Evolutionary conservation across 2,797 vertebrate species (phyloP), one percentile per base, ranked within the genome.

Genomic region (Synanceia verrucosa): DNA sequence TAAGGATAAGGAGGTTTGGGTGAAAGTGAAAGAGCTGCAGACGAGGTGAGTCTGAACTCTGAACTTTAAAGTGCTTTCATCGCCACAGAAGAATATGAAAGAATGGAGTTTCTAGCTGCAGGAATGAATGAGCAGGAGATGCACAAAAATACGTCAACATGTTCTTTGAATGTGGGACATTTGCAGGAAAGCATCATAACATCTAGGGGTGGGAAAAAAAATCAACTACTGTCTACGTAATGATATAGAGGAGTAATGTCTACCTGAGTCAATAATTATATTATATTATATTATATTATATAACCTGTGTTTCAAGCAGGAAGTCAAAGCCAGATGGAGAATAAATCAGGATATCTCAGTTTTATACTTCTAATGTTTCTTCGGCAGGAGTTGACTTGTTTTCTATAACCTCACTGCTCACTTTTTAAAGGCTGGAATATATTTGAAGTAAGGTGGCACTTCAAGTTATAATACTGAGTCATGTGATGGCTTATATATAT

Each of bases 401-500:
- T 52, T 9, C 41, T 64, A 2, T 31, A 14, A 43, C 13, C 23
- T 37, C 21, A 7, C n/a, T 29, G 36, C 24, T 37, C 0, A 33
- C 57, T 44, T 52, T 41, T 43, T 9, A 69, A 58, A 39, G 26
- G 65, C 24, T 56, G 39, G 9, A 57, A 60, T 65, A 24, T 46
- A 60, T 78, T 63, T 33, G 2, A 4, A 52, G 26, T 64, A 62
- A 64, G 33, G 36, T 37, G 58, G 34, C 11, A 52, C 23, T 52
- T 18, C 3, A 68, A 61, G 43, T 12, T 58, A 52, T 70, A 56
- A 34, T 51, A n/a, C 56, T 50, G 6, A 29, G 47, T 50, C 37
- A 41, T 23, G 50, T 28, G 44, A 51, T 57, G 48, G 51, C 43
- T 70, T 74, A 74, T 64, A 83, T 76, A 76, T 75, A 78, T 65